Conservation (phyloP, 2,113 vertebrate genomes). For the Salvelinus alpinus region DNA sequence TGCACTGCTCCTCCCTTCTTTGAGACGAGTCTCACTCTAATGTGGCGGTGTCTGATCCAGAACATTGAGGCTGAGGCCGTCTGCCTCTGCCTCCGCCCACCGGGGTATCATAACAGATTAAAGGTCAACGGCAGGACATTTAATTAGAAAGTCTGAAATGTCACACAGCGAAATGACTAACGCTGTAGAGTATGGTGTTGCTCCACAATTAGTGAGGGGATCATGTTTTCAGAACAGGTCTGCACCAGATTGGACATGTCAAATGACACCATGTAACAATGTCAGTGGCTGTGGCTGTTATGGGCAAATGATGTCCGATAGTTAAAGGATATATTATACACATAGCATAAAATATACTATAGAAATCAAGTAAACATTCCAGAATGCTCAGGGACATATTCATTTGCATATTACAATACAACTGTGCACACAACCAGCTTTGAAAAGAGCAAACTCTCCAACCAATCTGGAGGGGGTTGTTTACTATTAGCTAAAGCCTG, state of each 20-base stretch:
- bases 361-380: neutral
- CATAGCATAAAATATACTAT: neutral
- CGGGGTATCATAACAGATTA: constrained; percentile 15
- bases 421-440: neutral
- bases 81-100: neutral
- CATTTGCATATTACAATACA: neutral
- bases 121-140: constrained; percentile 45
- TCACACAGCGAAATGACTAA: constrained; percentile 18
- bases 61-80: neutral
- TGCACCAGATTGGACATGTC: constrained; percentile 6
- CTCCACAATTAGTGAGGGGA: constrained; percentile 36
- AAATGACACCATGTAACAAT: constrained; percentile 15
- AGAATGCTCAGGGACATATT: neutral
- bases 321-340: constrained; percentile 14
- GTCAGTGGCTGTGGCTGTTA: neutral
- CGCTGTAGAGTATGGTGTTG: constrained; percentile 14
- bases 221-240: constrained; percentile 21
- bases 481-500: neutral
- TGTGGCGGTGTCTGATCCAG: constrained; percentile 10
- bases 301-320: constrained; percentile 17
- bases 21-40: constrained; percentile 1
- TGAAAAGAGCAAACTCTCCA: neutral
- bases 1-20: constrained; percentile 8
- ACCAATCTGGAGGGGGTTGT: constrained; percentile 2
- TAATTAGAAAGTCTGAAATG: constrained; percentile 38